phyloP scores from a whole-genome alignment of 2,797 vertebrate species.

The Craterocephalus amniculus region DNA sequence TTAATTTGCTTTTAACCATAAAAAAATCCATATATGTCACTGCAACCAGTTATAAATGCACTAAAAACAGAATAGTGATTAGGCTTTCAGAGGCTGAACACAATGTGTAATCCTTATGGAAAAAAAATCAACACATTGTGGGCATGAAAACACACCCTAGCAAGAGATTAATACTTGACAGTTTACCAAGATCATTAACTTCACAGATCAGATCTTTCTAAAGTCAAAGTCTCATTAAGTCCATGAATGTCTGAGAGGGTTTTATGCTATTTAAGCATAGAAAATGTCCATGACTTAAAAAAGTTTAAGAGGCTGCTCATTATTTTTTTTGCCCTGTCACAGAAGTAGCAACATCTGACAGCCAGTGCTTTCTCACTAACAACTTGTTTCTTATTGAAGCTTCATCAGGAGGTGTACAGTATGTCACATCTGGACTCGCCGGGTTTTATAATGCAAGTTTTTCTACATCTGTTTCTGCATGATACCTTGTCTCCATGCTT shows the following conservation, averaged over 20 bases:
- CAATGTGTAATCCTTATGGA: background rate
- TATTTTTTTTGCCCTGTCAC: no score
- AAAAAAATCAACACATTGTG: background rate
- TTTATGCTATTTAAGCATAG: background rate
- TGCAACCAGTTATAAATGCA: constrained; percentile 7
- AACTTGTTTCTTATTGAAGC: no score
- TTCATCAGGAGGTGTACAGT: no score
- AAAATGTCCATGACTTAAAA: background rate
- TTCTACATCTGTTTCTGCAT: no score
- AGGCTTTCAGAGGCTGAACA: background rate
- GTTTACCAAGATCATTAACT: background rate
- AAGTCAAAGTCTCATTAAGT: background rate
- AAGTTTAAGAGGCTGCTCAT: no score
- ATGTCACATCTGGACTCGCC: no score
- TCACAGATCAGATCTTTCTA: background rate
- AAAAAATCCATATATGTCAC: constrained; percentile 60
- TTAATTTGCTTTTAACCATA: constrained; percentile 61
- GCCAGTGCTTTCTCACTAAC: no score
- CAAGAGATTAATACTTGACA: background rate
- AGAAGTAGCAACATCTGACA: no score
- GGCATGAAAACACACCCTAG: background rate
- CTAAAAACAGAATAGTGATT: constrained; percentile 37
- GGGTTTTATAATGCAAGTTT: no score
- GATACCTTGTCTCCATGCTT: no score
- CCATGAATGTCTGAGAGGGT: background rate